Percentiles rank a stretch among this genome's conserved stretches.
Evolutionary conservation across 1,140 invertebrate species (phyloP).

Genomic region (Panagrolaimus sp.): DNA sequence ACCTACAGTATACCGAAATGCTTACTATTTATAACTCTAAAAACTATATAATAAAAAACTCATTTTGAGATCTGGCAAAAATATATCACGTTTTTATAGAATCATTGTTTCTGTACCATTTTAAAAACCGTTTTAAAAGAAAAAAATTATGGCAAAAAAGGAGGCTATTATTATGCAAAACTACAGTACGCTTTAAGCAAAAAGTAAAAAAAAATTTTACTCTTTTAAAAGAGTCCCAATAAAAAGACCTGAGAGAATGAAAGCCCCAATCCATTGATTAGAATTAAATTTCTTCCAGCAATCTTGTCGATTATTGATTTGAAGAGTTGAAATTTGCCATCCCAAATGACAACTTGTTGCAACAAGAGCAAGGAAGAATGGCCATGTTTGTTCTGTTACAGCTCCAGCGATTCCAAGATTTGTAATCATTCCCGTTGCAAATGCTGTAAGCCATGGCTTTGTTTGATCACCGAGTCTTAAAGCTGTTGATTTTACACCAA

Average conservation of each 20-base stretch:
- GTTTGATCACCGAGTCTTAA: constrained; percentile 37
- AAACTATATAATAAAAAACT: no score
- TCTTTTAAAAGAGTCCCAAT: not conserved
- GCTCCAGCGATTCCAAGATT: constrained; percentile 64
- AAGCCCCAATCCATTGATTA: constrained; percentile 77
- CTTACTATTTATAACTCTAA: no score
- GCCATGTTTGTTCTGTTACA: constrained; percentile 70
- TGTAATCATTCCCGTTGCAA: constrained; percentile 67
- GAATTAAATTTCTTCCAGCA: constrained; percentile 83
- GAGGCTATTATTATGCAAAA: no score
- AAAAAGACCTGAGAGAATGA: constrained; percentile 71
- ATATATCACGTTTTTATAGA: no score
- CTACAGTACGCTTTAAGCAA: no score
- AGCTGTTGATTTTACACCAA: constrained; percentile 42
- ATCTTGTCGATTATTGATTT: constrained; percentile 75
- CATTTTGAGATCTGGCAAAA: no score
- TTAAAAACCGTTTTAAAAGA: no score
- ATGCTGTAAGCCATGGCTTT: constrained; percentile 68
- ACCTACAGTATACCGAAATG: no score
- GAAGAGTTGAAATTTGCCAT: constrained; percentile 72
- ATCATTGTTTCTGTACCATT: no score
- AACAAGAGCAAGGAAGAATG: constrained; percentile 67
- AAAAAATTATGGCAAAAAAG: no score
- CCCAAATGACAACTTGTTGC: constrained; percentile 68
- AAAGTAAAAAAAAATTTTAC: not conserved